Percentiles rank a stretch among this genome's conserved stretches.
Evolutionary conservation across 2,888 invertebrate species (phyloP).

Genomic region (Lordiphosa andalusiaca): DNA sequence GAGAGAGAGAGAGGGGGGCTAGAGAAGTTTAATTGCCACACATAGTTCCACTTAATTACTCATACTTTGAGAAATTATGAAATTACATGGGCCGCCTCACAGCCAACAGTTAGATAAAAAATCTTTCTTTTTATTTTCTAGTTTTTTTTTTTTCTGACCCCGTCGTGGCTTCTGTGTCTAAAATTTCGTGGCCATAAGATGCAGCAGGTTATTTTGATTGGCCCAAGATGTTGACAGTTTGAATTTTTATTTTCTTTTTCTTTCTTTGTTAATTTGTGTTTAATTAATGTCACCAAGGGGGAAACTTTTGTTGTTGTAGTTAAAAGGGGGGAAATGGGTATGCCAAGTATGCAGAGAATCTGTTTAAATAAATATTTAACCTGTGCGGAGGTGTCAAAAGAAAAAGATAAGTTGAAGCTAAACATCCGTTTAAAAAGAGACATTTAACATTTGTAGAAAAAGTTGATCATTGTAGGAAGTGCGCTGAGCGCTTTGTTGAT

Average conservation of each 20-base stretch:
- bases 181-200: slow-evolving; percentile 48
- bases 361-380: background rate
- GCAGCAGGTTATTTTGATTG: slow-evolving; percentile 62
- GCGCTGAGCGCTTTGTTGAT: background rate
- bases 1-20: slow-evolving; percentile 4
- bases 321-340: background rate
- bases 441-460: too few species aligned
- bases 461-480: too few species aligned
- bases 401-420: background rate
- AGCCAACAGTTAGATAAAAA: slow-evolving; percentile 44
- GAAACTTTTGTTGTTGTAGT: slow-evolving; percentile 3
- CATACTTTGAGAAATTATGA: slow-evolving; percentile 40
- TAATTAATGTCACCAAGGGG: slow-evolving; percentile 48
- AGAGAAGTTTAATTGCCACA: slow-evolving; percentile 35
- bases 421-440: slow-evolving; percentile 4
- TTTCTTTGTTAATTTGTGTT: slow-evolving; percentile 56
- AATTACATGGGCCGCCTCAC: slow-evolving; percentile 35
- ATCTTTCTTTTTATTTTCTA: slow-evolving; percentile 35
- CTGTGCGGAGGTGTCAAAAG: background rate
- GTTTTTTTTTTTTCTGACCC: slow-evolving; percentile 31
- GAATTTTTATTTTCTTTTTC: slow-evolving; percentile 47
- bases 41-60: slow-evolving; percentile 45
- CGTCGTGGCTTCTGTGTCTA: slow-evolving; percentile 17
- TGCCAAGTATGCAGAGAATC: slow-evolving; percentile 6
- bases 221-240: slow-evolving; percentile 61